Conservation (phyloP, 2,113 vertebrate species). For the Sinosuthora webbiana region DNA sequence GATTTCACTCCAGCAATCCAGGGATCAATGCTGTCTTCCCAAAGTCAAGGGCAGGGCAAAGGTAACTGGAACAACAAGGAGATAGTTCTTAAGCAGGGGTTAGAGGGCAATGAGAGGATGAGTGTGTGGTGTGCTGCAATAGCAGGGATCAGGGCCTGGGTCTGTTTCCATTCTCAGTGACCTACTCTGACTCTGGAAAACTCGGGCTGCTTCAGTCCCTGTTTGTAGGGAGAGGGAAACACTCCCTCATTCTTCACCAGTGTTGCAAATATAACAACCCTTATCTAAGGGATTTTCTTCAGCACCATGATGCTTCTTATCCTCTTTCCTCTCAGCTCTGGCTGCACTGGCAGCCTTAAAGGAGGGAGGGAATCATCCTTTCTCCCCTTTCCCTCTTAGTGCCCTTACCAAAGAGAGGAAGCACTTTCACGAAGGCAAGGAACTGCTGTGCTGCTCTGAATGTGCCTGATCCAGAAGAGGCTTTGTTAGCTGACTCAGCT, state of each 20-base stretch:
- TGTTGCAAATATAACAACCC: not conserved
- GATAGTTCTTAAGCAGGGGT: not conserved
- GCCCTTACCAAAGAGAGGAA: not conserved
- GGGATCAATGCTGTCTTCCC: not conserved
- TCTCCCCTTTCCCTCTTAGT: not conserved
- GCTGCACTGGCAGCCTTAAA: not conserved
- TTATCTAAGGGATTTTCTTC: not conserved
- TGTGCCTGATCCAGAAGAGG: not conserved
- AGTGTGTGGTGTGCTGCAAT: not conserved
- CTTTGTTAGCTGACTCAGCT: conserved; percentile 48
- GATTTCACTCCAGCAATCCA: not conserved
- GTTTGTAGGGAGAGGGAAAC: not conserved
- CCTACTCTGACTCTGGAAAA: not conserved
- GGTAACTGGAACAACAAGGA: not conserved
- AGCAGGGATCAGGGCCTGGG: not conserved
- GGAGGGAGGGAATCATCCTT: not conserved
- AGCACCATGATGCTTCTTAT: not conserved
- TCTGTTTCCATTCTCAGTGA: not conserved
- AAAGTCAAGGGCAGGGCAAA: not conserved
- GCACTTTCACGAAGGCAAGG: not conserved
- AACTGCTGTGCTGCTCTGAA: not conserved
- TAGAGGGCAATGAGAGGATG: not conserved
- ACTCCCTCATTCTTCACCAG: not conserved
- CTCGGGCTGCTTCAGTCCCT: not conserved
- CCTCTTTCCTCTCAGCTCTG: not conserved